phyloP scores from a whole-genome alignment of 2,797 vertebrate genomes.

The Betta splendens region DNA sequence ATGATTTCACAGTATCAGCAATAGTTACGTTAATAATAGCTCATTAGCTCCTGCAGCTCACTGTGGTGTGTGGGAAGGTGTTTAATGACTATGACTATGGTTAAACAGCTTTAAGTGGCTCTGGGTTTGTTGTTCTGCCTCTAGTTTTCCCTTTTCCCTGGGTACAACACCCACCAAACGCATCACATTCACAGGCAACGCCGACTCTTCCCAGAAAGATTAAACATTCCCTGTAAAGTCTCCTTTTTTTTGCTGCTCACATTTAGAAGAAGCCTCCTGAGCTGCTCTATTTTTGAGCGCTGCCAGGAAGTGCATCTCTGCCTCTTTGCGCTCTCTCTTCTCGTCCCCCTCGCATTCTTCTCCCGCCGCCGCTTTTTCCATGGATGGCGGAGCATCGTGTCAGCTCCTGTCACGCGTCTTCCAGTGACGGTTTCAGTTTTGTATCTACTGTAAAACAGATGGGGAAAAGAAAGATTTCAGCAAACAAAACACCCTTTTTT shows the following conservation, averaged over 20 bases:
- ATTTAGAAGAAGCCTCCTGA: slow-evolving; percentile 1
- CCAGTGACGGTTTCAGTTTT: slow-evolving; percentile 53
- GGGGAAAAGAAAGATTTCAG: not conserved
- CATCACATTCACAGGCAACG: not conserved
- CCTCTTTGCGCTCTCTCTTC: slow-evolving; percentile 32
- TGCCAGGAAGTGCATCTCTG: slow-evolving; percentile 39
- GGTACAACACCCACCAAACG: slow-evolving; percentile 2
- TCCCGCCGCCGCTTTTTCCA: slow-evolving; percentile 44
- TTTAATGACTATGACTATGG: not conserved
- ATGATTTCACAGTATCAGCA: not conserved
- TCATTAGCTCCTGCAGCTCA: too few relatives aligned
- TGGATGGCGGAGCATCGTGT: slow-evolving; percentile 60
- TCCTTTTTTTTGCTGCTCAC: slow-evolving; percentile 8
- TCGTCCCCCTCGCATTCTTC: slow-evolving; percentile 31
- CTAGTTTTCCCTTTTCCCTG: not conserved
- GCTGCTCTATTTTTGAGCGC: slow-evolving; percentile 33
- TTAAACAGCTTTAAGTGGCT: not conserved
- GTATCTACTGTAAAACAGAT: slow-evolving; percentile 53
- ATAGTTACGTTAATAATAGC: not conserved
- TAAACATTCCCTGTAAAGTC: slow-evolving; percentile 8
- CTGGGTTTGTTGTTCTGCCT: not conserved
- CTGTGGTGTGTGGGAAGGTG: not conserved
- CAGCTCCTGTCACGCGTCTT: slow-evolving; percentile 64
- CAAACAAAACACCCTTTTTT: slow-evolving; percentile 24
- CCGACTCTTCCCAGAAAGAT: slow-evolving; percentile 3